These are phyloP conservation scores for Semnornis frantzii DNA, from an alignment of 2,113 vertebrate genomes.

Conservation along the genomic window DNA sequence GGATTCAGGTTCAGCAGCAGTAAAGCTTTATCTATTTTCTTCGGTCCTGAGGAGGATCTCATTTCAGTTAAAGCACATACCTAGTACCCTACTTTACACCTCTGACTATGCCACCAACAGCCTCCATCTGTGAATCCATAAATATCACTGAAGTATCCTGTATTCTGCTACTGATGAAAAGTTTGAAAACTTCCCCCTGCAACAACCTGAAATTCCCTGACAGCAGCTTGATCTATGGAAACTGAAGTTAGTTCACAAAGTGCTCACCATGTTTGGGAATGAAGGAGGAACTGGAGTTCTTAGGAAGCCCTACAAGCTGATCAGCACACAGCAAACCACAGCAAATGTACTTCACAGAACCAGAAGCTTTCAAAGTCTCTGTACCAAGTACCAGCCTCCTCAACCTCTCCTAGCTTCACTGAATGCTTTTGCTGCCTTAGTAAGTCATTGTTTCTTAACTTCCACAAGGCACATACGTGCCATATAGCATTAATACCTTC, in stretches of 20 bases:
- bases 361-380: neutral
- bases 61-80: neutral
- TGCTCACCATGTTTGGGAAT: neutral
- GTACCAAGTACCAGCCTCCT: neutral
- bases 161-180: neutral
- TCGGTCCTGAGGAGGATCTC: neutral
- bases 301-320: neutral
- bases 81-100: neutral
- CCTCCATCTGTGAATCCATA: neutral
- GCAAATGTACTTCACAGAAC: neutral
- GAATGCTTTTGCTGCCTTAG: rapidly evolving
- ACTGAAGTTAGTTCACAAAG: neutral
- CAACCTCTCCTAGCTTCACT: neutral
- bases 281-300: neutral
- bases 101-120: neutral
- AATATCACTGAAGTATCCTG: neutral
- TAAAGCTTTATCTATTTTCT: neutral
- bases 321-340: neutral
- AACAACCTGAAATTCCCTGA: neutral
- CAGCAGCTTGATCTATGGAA: neutral
- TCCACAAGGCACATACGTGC: neutral
- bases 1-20: neutral
- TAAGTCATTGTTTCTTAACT: neutral
- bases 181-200: neutral
- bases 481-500: neutral